Base-by-base conservation (phyloP, 2,113 vertebrate genomes). In the Polypterus bichir region DNA sequence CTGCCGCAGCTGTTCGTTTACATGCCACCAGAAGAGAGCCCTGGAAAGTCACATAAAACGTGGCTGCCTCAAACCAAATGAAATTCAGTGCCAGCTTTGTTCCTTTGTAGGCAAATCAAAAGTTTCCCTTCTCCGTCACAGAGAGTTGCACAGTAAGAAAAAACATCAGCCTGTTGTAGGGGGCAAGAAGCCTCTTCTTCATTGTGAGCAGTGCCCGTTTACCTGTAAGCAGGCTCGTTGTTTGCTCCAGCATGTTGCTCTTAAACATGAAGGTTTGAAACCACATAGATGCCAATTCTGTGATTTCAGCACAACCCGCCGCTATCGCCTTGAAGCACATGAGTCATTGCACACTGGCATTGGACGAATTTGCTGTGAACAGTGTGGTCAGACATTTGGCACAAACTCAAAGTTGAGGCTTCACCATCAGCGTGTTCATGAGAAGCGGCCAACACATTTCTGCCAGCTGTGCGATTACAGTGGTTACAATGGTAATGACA, bases 311-410 rank as follows among this genome's bases (percentile, higher is more conserved):
- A 96, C 92, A 61, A 83, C 87, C 0, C 83, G 92, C 2, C 88
- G 89, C 10, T 94, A 97, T 71, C 88, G 93, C 9, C 70, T 97
- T 56, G 88, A 92, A 8, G 91, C 93, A 7, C 94, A 97, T 55
- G 85, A 92, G 76, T 95, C 94, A 48, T 76, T 91, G 62, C 93
- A 97, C 76, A 97, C 93, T 0, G 92, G 95, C 0, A 67, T 92
- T 54, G 93, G 94, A 5, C 90, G 94, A n/a, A 86, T 92, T 7
- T 9, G 75, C 59, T 97, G 95, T 1, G 47, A 77, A 3, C 60
- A 76, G 59, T 97, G 94, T 47, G 59, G 69, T 44, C 92, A 91
- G 66, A 95, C 92, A 3, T 97, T 97, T 0, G 93, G 92, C 27
- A 89, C 91, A n/a, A 81, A 85, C 69, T 89, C 91, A 49, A 97